Percentiles rank a stretch among this genome's conserved stretches.
Evolutionary conservation across 2,888 invertebrate species (phyloP).

Genomic region (Leistus spinibarbis): DNA sequence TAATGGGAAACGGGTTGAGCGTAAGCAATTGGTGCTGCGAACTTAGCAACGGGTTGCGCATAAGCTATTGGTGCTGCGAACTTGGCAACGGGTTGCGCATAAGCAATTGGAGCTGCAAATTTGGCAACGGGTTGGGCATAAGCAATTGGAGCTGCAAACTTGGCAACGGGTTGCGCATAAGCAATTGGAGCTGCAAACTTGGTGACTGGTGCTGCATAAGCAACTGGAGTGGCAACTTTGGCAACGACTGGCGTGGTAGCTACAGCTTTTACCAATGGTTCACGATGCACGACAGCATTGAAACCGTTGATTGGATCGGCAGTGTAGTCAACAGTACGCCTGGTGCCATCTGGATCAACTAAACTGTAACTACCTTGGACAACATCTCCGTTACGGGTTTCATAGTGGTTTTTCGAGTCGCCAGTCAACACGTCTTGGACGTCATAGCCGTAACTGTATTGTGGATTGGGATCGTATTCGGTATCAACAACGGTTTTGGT

Average conservation of each 20-base stretch:
- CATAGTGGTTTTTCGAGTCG: slow-evolving; percentile 63
- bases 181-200: slow-evolving; percentile 40
- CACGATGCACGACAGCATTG: slow-evolving; percentile 63
- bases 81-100: slow-evolving; percentile 43
- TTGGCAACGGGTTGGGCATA: slow-evolving; percentile 42
- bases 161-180: slow-evolving; percentile 40
- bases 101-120: slow-evolving; percentile 43
- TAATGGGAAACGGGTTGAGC: slow-evolving; percentile 30
- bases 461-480: slow-evolving; percentile 61
- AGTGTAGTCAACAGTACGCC: slow-evolving; percentile 63
- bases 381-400: slow-evolving; percentile 62
- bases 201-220: slow-evolving; percentile 34
- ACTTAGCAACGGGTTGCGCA: slow-evolving; percentile 37
- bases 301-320: slow-evolving; percentile 65
- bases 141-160: slow-evolving; percentile 44
- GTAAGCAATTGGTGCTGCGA: slow-evolving; percentile 30
- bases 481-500: slow-evolving; percentile 52
- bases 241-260: slow-evolving; percentile 39
- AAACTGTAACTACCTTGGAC: slow-evolving; percentile 63
- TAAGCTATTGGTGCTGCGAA: slow-evolving; percentile 32
- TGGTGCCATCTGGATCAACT: slow-evolving; percentile 63
- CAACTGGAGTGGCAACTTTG: slow-evolving; percentile 37
- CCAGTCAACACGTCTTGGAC: slow-evolving; percentile 63
- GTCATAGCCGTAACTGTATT: slow-evolving; percentile 63
- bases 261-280: slow-evolving; percentile 51